Conservation (phyloP, 2,888 invertebrate species). For the Dicycla oo region DNA sequence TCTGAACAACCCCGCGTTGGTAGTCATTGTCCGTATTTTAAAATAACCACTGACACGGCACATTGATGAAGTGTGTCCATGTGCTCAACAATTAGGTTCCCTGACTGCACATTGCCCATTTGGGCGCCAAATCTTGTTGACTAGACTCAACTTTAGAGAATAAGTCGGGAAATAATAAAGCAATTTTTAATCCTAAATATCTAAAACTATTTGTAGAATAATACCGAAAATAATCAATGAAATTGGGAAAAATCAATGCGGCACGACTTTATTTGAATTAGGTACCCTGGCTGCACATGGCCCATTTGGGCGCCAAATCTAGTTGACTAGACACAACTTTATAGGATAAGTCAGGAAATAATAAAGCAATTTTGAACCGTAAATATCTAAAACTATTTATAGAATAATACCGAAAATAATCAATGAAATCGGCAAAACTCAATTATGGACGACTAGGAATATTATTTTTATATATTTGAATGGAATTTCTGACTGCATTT, state of each 20-base stretch:
- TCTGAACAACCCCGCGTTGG: background rate
- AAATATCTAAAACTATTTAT: no score
- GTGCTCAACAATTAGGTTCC: background rate
- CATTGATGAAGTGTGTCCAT: background rate
- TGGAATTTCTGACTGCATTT: no score
- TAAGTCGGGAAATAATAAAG: background rate
- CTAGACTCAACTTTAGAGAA: background rate
- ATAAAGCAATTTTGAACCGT: no score
- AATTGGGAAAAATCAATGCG: background rate
- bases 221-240: background rate
- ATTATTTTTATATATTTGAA: no score
- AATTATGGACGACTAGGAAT: no score
- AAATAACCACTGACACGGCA: background rate
- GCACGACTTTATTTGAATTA: slow-evolving; percentile 21
- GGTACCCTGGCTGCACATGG: no score
- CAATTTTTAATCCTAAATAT: background rate
- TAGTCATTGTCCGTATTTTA: background rate
- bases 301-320: no score
- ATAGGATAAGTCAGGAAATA: no score
- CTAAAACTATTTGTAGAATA: background rate
- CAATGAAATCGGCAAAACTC: no score
- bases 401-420: no score
- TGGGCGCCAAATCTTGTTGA: slow-evolving; percentile 15
- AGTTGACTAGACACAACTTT: no score
- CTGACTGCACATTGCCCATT: background rate